These are phyloP conservation scores for Phyllopteryx taeniolatus DNA, from an alignment of 2,113 vertebrate species.

Conservation along the genomic window DNA sequence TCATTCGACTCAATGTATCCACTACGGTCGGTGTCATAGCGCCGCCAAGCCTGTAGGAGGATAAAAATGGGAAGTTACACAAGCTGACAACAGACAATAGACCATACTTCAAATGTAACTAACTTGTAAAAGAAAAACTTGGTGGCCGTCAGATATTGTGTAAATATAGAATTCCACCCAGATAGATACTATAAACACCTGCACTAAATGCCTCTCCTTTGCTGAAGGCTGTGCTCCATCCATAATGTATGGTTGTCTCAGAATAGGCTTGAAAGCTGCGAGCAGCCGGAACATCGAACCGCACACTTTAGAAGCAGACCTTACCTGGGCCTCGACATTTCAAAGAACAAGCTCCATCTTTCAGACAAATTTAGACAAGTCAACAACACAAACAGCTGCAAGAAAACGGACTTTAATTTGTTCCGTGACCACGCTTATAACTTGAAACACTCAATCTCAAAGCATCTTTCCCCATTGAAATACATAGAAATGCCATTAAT, in stretches of 20 bases:
- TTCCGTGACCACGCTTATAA: too few species aligned
- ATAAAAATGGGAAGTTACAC: constrained; percentile 14
- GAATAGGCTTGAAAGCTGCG: constrained; percentile 61
- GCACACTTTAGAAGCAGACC: background rate
- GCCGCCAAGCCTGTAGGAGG: constrained; percentile 85
- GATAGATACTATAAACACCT: constrained; percentile 49
- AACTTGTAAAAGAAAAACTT: background rate
- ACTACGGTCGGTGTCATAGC: constrained; percentile 92
- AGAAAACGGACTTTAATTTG: background rate
- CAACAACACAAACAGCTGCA: background rate
- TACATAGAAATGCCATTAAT: too few species aligned
- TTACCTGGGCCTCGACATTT: background rate
- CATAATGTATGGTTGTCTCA: constrained; percentile 72
- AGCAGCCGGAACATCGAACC: constrained; percentile 40
- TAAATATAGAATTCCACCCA: constrained; percentile 42
- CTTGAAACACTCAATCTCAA: too few species aligned
- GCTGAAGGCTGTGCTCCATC: constrained; percentile 61
- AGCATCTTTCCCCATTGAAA: too few species aligned
- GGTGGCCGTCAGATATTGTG: background rate
- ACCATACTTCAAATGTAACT: background rate
- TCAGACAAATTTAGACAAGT: background rate
- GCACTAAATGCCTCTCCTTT: constrained; percentile 29
- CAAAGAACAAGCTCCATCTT: background rate
- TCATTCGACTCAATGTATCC: constrained; percentile 97
- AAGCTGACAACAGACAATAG: background rate